These are phyloP conservation scores for Pelochelys cantorii DNA, from an alignment of 2,797 vertebrate genomes.

Conservation along the genomic window DNA sequence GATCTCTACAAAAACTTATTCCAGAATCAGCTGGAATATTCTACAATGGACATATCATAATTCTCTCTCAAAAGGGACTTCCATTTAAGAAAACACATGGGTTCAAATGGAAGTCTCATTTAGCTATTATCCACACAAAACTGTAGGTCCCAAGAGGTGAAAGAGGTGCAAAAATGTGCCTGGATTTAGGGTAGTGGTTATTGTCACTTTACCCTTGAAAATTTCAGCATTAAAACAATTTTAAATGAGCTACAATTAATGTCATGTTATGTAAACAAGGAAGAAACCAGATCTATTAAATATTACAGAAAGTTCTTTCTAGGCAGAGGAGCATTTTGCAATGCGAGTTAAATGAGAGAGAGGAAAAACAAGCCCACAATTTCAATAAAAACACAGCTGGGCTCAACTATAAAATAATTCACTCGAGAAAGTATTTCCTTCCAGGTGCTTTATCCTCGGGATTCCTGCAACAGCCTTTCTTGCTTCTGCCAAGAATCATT, in stretches of 20 bases:
- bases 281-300: slow-evolving; percentile 35
- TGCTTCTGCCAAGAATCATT: slow-evolving; percentile 17
- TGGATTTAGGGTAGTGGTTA: slow-evolving; percentile 50
- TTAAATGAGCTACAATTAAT: slow-evolving; percentile 46
- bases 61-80: rapidly evolving
- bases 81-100: neutral
- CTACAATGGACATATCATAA: neutral
- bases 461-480: slow-evolving; percentile 4
- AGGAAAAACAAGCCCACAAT: neutral
- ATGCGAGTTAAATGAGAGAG: slow-evolving; percentile 36
- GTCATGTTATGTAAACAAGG: slow-evolving; percentile 57
- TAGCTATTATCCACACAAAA: neutral
- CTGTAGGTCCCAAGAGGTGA: neutral
- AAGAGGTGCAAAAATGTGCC: neutral
- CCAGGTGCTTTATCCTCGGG: slow-evolving; percentile 48
- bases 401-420: slow-evolving; percentile 51
- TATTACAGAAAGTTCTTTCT: slow-evolving; percentile 34
- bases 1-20: neutral
- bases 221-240: neutral
- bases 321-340: slow-evolving; percentile 22
- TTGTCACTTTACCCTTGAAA: slow-evolving; percentile 38
- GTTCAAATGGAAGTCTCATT: neutral
- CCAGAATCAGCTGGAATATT: neutral
- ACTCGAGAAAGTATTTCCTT: slow-evolving; percentile 4
- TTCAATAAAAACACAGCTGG: slow-evolving; percentile 49